These are phyloP conservation scores for Melanargia galathea DNA, from an alignment of 2,888 invertebrate species.

Conservation along the genomic window DNA sequence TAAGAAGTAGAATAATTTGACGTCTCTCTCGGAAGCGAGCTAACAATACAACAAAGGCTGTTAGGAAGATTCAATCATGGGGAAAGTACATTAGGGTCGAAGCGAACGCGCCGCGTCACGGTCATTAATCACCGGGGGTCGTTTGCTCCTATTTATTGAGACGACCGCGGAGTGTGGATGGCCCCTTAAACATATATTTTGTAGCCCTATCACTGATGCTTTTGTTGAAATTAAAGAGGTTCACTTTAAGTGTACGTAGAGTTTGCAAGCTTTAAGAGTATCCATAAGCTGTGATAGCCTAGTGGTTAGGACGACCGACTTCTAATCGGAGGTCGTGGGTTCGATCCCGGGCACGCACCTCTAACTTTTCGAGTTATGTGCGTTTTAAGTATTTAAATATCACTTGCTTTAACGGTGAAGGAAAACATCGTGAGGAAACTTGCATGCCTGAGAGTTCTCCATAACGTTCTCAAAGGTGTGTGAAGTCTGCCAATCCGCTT, in stretches of 20 bases:
- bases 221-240: slow-evolving; percentile 10
- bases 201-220: slow-evolving; percentile 6
- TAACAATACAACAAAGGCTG: slow-evolving; percentile 12
- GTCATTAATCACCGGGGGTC: slow-evolving; percentile 32
- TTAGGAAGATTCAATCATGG: slow-evolving; percentile 15
- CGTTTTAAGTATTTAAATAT: too few species aligned
- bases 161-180: slow-evolving; percentile 10
- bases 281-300: too few species aligned
- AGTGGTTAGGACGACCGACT: too few species aligned
- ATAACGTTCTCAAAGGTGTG: too few species aligned
- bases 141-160: slow-evolving; percentile 26
- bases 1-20: slow-evolving; percentile 5
- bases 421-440: too few species aligned
- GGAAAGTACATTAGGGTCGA: slow-evolving; percentile 5
- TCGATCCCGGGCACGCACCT: too few species aligned
- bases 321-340: too few species aligned
- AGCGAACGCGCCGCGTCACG: slow-evolving; percentile 12
- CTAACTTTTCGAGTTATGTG: too few species aligned
- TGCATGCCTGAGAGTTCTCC: too few species aligned
- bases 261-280: too few species aligned
- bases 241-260: not conserved
- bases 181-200: slow-evolving; percentile 2
- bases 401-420: too few species aligned
- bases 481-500: too few species aligned
- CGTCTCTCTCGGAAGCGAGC: slow-evolving; percentile 5